Evolutionary conservation across 2,797 vertebrate species (phyloP), one percentile per base, ranked within the genome.

Genomic region (Dromococcyx pavoninus): DNA sequence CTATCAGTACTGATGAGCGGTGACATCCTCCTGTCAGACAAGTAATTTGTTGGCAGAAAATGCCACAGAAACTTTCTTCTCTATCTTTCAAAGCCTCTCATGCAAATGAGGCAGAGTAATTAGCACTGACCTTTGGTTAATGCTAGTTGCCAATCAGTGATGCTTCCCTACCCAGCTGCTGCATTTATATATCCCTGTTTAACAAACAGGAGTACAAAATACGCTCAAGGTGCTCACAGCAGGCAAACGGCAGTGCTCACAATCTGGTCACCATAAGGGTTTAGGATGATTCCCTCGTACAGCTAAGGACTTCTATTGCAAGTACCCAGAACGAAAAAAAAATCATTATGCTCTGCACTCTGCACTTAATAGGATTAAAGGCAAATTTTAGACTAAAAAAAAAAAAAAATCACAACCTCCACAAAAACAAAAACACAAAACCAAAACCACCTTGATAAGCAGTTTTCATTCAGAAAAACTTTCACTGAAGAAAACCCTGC

Each of bases 1-100:
- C 41, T 19, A 74, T 94, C 41, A 35, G 75, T 58, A 5, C 61
- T 96, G 96, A 97, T 94, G 89, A 97, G 82, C 78, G 17, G 77
- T 61, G 95, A 97, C 94, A 95, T 67, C 76, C 56, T 93, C 86
- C 95, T 90, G 91, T 97, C 95, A 97, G 83, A 87, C 80, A 83
- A 86, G 89, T 95, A 96, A 97, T 97, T 96, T 93, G 89, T 92
- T 83, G 95, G 93, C 92, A 95, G 92, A 92, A 98, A 97, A 96
- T 62, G 95, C 93, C 95, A 97, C 85, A 90, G 88, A 95, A 61
- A 61, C 78, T 97, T 97, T 86, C 89, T 83, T 64, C 94, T 74
- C 73, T 60, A 69, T 94, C 92, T 94, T 95, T 97, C 96, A 97
- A 93, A 97, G 89, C 83, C 89, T 58, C 78, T 94, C 82, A 96